Percentiles rank a stretch among this genome's conserved stretches.
These are phyloP conservation scores for Brachyrhaphis roseni DNA, from an alignment of 2,797 vertebrate species.

Conservation along the genomic window DNA sequence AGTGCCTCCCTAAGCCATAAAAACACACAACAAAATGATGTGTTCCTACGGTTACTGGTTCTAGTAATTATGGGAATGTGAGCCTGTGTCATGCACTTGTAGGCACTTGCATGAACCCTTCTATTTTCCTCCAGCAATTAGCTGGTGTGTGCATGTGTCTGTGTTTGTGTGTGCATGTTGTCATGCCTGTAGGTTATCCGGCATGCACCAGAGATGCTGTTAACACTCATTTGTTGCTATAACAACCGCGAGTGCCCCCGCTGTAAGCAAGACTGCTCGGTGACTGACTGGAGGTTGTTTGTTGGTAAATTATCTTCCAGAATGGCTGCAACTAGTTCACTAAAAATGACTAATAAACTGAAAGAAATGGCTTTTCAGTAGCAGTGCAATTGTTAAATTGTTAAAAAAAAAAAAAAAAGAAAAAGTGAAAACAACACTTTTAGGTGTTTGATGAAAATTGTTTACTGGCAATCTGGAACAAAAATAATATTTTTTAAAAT, in stretches of 20 bases:
- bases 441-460: neutral
- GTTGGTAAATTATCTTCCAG: conserved; percentile 27
- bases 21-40: conserved; percentile 35
- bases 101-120: conserved; percentile 12
- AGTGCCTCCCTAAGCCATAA: conserved; percentile 53
- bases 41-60: conserved; percentile 30
- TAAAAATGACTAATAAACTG: neutral
- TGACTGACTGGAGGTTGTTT: conserved; percentile 31
- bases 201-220: conserved; percentile 49
- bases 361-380: neutral
- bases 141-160: conserved; percentile 22
- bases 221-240: conserved; percentile 75
- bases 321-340: conserved; percentile 9
- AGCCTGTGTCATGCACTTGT: conserved; percentile 31
- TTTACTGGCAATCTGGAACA: neutral
- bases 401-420: neutral
- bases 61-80: conserved; percentile 40
- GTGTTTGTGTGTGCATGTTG: neutral
- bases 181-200: conserved; percentile 34
- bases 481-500: neutral
- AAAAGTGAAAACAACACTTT: neutral
- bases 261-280: conserved; percentile 26
- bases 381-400: neutral
- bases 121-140: conserved; percentile 49
- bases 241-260: conserved; percentile 66